Base-by-base conservation (phyloP, 2,797 vertebrate genomes). In the Hippoglossus hippoglossus region DNA sequence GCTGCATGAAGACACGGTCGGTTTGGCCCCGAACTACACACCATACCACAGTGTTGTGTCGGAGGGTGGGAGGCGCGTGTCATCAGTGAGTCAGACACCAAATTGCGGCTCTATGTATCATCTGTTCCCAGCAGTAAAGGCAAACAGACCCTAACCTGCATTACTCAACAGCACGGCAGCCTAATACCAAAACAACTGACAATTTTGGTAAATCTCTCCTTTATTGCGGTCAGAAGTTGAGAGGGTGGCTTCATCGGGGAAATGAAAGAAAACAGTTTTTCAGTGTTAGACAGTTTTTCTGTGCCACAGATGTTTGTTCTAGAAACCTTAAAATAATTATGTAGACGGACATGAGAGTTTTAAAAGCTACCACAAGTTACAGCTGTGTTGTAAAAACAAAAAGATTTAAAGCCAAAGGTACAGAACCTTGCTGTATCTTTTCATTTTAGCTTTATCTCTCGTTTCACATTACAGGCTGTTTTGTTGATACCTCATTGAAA, bases 41-140 rank as follows among this genome's bases (percentile, higher is more conserved):
- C 53, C 85, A 81, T 83, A 81, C 70, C 83, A 75, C 76, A 66
- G 36, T 77, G 81, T 72, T 53, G 19, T 53, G 74, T 71, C 8
- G 21, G 72, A 62, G 69, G 53, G 81, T 63, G 65, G 77, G 83
- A 90, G 84, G 86, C 82, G 68, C 77, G 74, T 90, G 93, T 90
- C 89, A 86, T 77, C 85, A 25, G 57, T 91, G 91, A 92, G 86
- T 92, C 91, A 90, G 50, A 63, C 73, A 55, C 68, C 51, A 67
- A 85, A 79, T 16, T 34, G 53, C 55, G 80, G 77, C 74, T 39
- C 78, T 69, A 73, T 81, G 79, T 82, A 73, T 93, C 90, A 92
- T 87, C 88, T 34, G 64, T 87, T 92, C 84, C 92, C 85, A 87
- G 91, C 81, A 86, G 82, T 49, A 50, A 85, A 81, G 69, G 73